Percentiles rank a stretch among this genome's conserved stretches.
Evolutionary conservation across 2,113 vertebrate species (phyloP).

Genomic region (Eclectus roratus): DNA sequence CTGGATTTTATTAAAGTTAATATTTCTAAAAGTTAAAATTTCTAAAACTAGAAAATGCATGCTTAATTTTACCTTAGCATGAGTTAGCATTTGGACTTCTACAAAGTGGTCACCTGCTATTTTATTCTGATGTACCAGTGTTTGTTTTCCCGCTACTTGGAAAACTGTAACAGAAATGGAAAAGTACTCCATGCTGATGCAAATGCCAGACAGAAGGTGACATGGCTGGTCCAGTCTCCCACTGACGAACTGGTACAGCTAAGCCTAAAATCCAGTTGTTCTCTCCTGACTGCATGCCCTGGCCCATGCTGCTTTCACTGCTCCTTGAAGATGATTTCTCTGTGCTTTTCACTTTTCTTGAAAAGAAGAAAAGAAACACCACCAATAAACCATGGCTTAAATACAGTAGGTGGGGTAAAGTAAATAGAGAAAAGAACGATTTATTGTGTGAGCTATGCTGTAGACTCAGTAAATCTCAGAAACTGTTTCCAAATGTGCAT

Average conservation of each 20-base stretch:
- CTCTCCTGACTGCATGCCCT: neutral
- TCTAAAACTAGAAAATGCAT: neutral
- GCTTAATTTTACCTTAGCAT: neutral
- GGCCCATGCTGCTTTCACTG: neutral
- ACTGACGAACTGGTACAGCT: neutral
- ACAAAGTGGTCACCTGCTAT: neutral
- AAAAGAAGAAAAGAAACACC: neutral
- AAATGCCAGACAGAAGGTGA: neutral
- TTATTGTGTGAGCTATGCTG: neutral
- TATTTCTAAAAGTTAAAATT: too few species aligned
- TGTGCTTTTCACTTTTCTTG: neutral
- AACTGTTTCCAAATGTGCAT: slow-evolving; percentile 7
- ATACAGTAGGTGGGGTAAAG: neutral
- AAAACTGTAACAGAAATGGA: neutral
- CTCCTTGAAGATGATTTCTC: neutral
- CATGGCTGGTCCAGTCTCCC: neutral
- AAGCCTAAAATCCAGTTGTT: neutral
- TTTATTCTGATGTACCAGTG: neutral
- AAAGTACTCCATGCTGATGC: neutral
- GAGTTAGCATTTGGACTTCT: neutral
- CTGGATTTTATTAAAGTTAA: neutral
- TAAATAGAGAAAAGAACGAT: neutral
- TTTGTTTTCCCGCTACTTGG: neutral
- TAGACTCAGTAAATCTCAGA: slow-evolving; percentile 6
- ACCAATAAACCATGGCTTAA: neutral